Conservation (phyloP, 1,140 invertebrate genomes). For the Drosophila aff. region DNA sequence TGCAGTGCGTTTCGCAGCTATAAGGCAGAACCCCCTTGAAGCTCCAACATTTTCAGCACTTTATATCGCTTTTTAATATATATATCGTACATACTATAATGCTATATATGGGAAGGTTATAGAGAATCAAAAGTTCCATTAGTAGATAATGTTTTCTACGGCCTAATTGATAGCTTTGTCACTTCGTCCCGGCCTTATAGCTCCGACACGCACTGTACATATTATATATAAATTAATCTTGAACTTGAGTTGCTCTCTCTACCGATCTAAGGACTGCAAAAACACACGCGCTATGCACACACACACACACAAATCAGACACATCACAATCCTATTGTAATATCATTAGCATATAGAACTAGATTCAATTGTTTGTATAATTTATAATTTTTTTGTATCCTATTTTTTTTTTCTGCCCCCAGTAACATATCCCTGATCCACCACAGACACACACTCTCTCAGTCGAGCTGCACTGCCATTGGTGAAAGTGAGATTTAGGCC, state of each 20-base stretch:
- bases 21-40: background rate
- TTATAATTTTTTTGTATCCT: too few species aligned
- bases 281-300: constrained; percentile 4
- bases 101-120: constrained; percentile 1
- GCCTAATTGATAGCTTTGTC: constrained; percentile 17
- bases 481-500: constrained; percentile 51
- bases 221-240: constrained; percentile 9
- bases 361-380: constrained; percentile 25
- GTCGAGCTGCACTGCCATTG: constrained; percentile 48
- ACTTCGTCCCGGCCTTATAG: constrained; percentile 1
- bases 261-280: constrained; percentile 38
- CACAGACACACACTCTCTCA: constrained; percentile 18
- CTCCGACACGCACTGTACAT: constrained; percentile 17
- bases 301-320: constrained; percentile 18
- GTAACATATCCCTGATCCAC: constrained; percentile 16
- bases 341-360: constrained; percentile 48
- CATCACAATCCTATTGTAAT: constrained; percentile 10
- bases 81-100: background rate
- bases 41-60: background rate
- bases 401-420: constrained; percentile 20
- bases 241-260: constrained; percentile 32
- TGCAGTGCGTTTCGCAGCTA: constrained; percentile 34
- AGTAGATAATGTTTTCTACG: constrained; percentile 15
- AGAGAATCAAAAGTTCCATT: constrained; percentile 14
- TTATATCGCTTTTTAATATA: constrained; percentile 4